phyloP scores from a whole-genome alignment of 2,797 vertebrate genomes.

The Micropoecilia bifurca region DNA sequence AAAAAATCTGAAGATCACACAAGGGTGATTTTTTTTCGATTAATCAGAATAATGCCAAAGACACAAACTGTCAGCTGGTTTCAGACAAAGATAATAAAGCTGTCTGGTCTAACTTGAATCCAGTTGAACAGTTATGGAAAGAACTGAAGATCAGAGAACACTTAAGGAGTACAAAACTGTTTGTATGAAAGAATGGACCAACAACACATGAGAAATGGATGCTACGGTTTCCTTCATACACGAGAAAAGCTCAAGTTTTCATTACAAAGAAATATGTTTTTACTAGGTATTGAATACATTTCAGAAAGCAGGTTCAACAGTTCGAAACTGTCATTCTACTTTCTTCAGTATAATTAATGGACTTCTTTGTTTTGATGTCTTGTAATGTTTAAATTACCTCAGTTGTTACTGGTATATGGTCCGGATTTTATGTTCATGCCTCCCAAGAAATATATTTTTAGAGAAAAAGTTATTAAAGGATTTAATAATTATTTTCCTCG shows the following conservation, averaged over 20 bases:
- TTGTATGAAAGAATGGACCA: background rate
- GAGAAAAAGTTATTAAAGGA: background rate
- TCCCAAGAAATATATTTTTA: background rate
- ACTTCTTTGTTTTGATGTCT: background rate
- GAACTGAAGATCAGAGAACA: background rate
- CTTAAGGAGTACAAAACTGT: background rate
- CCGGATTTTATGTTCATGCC: background rate
- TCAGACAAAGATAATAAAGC: background rate
- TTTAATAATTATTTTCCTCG: background rate
- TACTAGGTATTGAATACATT: background rate
- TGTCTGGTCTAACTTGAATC: background rate
- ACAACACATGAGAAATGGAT: background rate
- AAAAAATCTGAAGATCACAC: background rate
- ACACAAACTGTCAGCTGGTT: background rate
- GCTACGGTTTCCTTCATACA: background rate
- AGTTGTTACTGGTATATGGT: background rate
- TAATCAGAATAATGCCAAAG: background rate
- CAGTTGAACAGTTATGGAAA: background rate
- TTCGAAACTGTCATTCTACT: background rate
- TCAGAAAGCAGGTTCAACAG: background rate
- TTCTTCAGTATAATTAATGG: background rate
- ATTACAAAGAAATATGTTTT: background rate
- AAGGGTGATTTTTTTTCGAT: background rate
- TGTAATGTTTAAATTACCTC: background rate
- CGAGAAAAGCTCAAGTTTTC: background rate